Conservation (phyloP, 2,888 invertebrate species). For the Acronicta leporina region DNA sequence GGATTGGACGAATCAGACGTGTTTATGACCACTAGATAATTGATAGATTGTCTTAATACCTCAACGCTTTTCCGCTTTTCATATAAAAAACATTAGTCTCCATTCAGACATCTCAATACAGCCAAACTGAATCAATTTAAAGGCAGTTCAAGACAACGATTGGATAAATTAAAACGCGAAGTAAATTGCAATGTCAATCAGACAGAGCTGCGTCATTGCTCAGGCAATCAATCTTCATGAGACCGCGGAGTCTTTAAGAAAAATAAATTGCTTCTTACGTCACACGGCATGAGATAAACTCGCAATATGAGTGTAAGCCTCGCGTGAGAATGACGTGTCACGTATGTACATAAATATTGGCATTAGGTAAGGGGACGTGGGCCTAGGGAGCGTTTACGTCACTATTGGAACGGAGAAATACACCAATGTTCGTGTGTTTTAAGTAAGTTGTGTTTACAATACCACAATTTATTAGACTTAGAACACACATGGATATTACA, state of each 20-base stretch:
- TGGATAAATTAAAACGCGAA: constrained; percentile 83
- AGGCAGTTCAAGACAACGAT: constrained; percentile 62
- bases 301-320: constrained; percentile 59
- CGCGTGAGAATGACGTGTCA: constrained; percentile 56
- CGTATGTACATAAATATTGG: constrained; percentile 58
- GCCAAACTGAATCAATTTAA: constrained; percentile 68
- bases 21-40: too few species aligned
- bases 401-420: constrained; percentile 10
- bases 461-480: too few species aligned
- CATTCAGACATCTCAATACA: constrained; percentile 29
- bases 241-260: constrained; percentile 76
- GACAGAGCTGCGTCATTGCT: constrained; percentile 73
- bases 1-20: too few species aligned
- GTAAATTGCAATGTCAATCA: constrained; percentile 87
- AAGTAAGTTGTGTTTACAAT: not conserved
- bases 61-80: not conserved
- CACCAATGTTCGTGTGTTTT: not conserved
- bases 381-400: constrained; percentile 14
- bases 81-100: not conserved
- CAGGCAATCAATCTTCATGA: constrained; percentile 83
- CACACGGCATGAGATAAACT: constrained; percentile 68
- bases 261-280: constrained; percentile 79
- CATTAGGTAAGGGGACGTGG: constrained; percentile 34
- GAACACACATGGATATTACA: too few species aligned
- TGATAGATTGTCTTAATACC: not conserved